Conservation (phyloP, 2,888 invertebrate genomes). For the Taenaris catops region DNA sequence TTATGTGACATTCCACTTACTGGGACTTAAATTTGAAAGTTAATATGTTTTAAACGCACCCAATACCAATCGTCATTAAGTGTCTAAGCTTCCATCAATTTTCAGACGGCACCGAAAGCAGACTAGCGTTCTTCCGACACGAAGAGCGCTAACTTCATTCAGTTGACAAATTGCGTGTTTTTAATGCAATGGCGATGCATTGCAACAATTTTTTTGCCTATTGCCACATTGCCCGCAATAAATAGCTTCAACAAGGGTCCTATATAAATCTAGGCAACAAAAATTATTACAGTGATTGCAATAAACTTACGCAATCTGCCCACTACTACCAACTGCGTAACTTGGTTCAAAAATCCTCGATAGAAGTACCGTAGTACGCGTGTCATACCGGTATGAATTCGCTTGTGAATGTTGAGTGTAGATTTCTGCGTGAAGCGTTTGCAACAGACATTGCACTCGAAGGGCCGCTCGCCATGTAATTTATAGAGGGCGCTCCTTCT, state of each 20-base stretch:
- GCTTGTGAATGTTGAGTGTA: conserved; percentile 80
- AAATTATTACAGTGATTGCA: too few species aligned
- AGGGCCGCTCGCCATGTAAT: conserved; percentile 78
- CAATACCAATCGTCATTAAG: conserved; percentile 18
- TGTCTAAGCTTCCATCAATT: conserved; percentile 17
- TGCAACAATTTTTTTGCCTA: too few species aligned
- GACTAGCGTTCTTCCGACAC: neutral
- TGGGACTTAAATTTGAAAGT: too few species aligned
- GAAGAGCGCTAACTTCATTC: conserved; percentile 11
- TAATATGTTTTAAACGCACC: too few species aligned
- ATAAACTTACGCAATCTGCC: neutral
- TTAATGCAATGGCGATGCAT: conserved; percentile 1
- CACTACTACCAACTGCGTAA: conserved; percentile 1
- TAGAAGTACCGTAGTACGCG: conserved; percentile 14
- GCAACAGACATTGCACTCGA: conserved; percentile 79
- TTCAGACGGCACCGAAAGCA: conserved; percentile 12
- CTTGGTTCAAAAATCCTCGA: conserved; percentile 6
- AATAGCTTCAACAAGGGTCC: too few species aligned
- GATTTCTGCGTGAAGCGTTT: conserved; percentile 81
- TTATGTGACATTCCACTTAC: too few species aligned
- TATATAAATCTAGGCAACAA: too few species aligned
- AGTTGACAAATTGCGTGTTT: neutral
- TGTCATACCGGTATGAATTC: conserved; percentile 77
- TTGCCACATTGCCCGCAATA: too few species aligned
- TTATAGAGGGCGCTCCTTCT: too few species aligned